Evolutionary conservation across 2,888 invertebrate genomes (phyloP).

Genomic region (Periphyllus acericola): DNA sequence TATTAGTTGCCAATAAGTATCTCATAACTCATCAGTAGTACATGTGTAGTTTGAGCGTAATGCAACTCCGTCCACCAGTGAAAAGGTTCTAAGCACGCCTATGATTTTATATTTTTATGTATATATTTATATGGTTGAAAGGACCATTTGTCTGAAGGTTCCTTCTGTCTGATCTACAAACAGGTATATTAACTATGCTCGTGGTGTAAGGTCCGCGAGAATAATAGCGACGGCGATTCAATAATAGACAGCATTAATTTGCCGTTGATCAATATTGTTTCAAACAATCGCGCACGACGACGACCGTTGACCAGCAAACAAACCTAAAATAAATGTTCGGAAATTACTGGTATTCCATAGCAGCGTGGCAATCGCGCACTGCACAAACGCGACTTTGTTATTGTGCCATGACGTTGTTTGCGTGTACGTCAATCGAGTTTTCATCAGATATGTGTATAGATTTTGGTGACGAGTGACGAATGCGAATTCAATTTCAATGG

Average conservation of each 20-base stretch:
- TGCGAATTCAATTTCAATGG: no score
- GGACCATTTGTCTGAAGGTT: neutral
- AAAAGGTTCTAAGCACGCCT: no score
- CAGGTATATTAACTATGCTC: neutral
- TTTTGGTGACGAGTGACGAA: no score
- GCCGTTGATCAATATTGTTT: slow-evolving; percentile 1
- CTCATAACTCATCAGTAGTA: no score
- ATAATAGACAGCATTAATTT: neutral
- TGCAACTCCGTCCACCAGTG: no score
- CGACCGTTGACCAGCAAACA: neutral
- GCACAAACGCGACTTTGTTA: neutral
- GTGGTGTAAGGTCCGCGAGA: neutral
- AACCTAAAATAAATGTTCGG: neutral
- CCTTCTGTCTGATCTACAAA: neutral
- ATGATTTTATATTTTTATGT: no score
- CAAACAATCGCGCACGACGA: neutral
- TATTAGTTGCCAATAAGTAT: no score
- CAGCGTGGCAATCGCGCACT: neutral
- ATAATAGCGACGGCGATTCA: neutral
- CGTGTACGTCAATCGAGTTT: no score
- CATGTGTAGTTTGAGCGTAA: no score
- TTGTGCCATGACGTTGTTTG: neutral
- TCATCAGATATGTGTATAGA: no score
- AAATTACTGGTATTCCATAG: neutral
- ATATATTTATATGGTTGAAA: neutral